Conservation (phyloP, 2,113 vertebrate species). For the Poeciliopsis turrubarensis region DNA sequence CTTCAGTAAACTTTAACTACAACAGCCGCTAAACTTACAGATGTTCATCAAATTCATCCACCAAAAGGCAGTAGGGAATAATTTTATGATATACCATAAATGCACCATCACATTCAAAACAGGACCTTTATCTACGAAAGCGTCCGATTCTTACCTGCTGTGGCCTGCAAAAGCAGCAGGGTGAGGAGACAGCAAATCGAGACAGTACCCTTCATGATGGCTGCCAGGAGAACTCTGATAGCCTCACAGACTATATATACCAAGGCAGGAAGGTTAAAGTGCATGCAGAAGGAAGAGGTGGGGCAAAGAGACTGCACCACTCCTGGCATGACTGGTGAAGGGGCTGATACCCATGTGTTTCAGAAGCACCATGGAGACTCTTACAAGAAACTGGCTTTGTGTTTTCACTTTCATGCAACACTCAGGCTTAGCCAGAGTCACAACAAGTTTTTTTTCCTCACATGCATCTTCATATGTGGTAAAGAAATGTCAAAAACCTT, state of each 20-base stretch:
- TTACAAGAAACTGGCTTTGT: conserved; percentile 60
- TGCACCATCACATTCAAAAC: conserved; percentile 2
- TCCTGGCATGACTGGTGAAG: conserved; percentile 41
- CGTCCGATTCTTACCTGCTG: conserved; percentile 76
- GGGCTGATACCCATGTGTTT: conserved; percentile 40
- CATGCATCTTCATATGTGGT: too few relatives aligned
- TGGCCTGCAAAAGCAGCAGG: conserved; percentile 77
- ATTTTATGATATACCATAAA: background rate
- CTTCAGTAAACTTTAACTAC: conserved; percentile 9
- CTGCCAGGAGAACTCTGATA: conserved; percentile 82
- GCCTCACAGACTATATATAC: conserved; percentile 80
- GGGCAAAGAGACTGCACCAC: conserved; percentile 34
- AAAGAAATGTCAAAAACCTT: too few relatives aligned
- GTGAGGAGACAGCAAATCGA: conserved; percentile 78
- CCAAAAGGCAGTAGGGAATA: background rate
- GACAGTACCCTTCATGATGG: conserved; percentile 82
- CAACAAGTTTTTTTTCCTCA: too few relatives aligned
- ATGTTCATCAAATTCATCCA: conserved; percentile 17
- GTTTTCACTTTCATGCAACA: too few relatives aligned
- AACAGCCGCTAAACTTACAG: conserved; percentile 1
- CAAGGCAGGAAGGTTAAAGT: conserved; percentile 79
- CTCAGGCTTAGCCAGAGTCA: too few relatives aligned
- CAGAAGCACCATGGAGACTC: conserved; percentile 51
- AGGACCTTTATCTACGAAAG: conserved; percentile 3
- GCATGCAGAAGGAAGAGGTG: conserved; percentile 56